Percentiles rank a stretch among this genome's conserved stretches.
These are phyloP conservation scores for Crotalus helleri DNA, from an alignment of 2,113 vertebrate genomes.

Conservation along the genomic window DNA sequence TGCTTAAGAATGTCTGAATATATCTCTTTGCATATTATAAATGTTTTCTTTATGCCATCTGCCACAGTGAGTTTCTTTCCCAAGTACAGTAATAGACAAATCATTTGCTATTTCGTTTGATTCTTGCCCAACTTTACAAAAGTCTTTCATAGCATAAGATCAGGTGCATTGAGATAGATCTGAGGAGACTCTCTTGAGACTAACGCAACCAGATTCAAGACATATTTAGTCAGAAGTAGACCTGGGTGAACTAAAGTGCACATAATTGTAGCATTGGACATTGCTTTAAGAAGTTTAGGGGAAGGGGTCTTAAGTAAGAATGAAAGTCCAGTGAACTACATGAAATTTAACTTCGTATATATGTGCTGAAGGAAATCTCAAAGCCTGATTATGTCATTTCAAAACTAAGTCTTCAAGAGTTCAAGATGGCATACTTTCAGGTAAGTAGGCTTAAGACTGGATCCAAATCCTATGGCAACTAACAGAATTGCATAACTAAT, in stretches of 20 bases:
- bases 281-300: not conserved
- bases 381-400: not conserved
- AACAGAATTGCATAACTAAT: not conserved
- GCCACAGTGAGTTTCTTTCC: constrained; percentile 3
- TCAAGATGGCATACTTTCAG: not conserved
- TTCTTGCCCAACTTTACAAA: not conserved
- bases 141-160: not conserved
- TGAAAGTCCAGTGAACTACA: not conserved
- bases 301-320: not conserved
- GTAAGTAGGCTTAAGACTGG: not conserved
- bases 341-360: not conserved
- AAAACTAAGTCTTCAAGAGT: not conserved
- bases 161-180: not conserved
- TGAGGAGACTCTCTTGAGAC: not conserved
- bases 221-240: not conserved
- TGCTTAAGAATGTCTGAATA: not conserved
- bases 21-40: not conserved
- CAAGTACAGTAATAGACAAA: not conserved
- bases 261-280: not conserved
- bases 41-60: constrained; percentile 2
- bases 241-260: not conserved
- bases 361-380: not conserved
- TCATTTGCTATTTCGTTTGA: constrained; percentile 9
- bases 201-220: not conserved
- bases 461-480: not conserved